A percentile compares a stretch with the other conserved stretches of the same genome.
phyloP scores from a whole-genome alignment of 23 tunicate species.

The Corella eumyota region DNA sequence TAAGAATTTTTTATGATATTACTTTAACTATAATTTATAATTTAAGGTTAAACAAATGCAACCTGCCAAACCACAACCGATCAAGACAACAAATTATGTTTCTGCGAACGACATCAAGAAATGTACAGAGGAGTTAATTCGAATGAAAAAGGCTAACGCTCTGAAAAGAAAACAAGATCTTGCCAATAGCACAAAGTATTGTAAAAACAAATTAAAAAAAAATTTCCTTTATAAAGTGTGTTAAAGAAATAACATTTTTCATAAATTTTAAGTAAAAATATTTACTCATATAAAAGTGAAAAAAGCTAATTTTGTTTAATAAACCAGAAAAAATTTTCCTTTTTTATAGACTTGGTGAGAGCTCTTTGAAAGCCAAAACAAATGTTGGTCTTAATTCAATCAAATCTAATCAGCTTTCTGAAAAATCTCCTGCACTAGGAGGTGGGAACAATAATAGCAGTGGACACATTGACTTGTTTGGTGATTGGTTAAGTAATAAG shows the following conservation, averaged over 20 bases:
- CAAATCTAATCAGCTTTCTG: background rate
- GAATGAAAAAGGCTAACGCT: constrained; percentile 5
- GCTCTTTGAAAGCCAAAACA: no score
- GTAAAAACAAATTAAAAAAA: no score
- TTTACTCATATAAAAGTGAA: no score
- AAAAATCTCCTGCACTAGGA: background rate
- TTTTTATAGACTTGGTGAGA: no score
- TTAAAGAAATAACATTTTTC: no score
- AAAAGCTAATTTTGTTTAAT: no score
- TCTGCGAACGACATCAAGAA: constrained; percentile 22
- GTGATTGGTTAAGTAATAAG: constrained; percentile 19
- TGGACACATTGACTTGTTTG: constrained; percentile 28
- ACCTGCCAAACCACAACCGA: background rate
- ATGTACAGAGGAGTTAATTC: constrained; percentile 7
- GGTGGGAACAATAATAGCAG: background rate
- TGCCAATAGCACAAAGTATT: no score
- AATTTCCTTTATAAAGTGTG: no score
- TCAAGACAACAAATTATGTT: background rate
- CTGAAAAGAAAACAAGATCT: constrained; percentile 8
- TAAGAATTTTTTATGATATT: background rate
- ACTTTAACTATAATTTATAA: background rate
- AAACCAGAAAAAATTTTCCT: no score
- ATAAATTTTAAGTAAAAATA: no score
- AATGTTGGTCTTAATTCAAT: no score
- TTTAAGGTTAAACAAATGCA: background rate